These are phyloP conservation scores for Pteropus rufus DNA, from an alignment of 2,797 vertebrate species.

Conservation along the genomic window DNA sequence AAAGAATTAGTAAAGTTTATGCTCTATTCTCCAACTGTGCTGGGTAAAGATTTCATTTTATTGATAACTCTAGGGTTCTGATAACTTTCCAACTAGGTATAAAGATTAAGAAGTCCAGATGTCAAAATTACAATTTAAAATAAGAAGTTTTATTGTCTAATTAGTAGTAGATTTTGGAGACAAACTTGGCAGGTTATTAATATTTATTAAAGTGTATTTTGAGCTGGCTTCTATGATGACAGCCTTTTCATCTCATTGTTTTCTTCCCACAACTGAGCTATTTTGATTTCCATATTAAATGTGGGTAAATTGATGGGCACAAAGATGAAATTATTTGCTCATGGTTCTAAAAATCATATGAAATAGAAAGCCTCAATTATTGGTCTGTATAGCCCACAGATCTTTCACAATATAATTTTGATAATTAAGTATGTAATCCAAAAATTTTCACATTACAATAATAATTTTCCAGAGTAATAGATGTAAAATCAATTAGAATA, in stretches of 20 bases:
- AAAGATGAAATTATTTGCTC: neutral
- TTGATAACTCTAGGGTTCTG: neutral
- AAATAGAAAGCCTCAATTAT: neutral
- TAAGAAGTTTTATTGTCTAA: neutral
- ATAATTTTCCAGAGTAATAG: neutral
- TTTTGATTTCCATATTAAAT: neutral
- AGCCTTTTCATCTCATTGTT: neutral
- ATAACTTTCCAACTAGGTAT: neutral
- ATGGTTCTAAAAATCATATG: neutral
- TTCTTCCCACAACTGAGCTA: neutral
- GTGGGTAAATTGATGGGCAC: neutral
- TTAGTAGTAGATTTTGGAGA: slow-evolving; percentile 2
- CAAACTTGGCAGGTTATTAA: neutral
- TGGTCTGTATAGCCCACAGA: neutral
- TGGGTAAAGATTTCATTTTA: neutral
- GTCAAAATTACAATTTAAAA: slow-evolving; percentile 15
- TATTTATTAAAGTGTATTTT: neutral
- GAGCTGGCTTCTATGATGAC: neutral
- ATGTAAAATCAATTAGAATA: neutral
- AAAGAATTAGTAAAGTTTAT: neutral
- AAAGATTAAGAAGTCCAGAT: neutral
- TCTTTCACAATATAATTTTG: neutral
- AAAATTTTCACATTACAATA: neutral
- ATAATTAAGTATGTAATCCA: neutral
- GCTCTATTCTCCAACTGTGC: neutral